Conservation (phyloP, 2,888 invertebrate genomes). For the Troides aeacus region DNA sequence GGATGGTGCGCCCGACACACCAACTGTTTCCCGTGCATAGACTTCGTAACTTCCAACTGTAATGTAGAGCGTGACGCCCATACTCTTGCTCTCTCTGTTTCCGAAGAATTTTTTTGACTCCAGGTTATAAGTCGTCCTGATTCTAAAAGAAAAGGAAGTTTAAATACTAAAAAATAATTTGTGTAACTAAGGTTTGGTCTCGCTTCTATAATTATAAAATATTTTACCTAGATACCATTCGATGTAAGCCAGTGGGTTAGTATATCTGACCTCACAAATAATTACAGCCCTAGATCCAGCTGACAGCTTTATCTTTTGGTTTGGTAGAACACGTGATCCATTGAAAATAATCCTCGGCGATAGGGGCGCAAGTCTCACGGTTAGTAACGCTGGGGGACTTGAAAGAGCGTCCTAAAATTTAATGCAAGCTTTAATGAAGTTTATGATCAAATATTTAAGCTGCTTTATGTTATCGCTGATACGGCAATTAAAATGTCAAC, state of each 20-base stretch:
- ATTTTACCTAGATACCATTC: conserved; percentile 90
- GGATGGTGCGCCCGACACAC: conserved; percentile 92
- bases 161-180: neutral
- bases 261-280: conserved; percentile 92
- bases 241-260: conserved; percentile 92
- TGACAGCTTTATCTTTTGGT: conserved; percentile 90
- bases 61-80: conserved; percentile 92
- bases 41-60: conserved; percentile 88
- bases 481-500: too few relatives aligned
- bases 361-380: conserved; percentile 85
- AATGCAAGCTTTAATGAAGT: neutral
- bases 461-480: neutral
- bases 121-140: conserved; percentile 80
- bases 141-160: conserved; percentile 56
- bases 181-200: too few relatives aligned
- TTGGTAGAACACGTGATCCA: conserved; percentile 87
- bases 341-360: conserved; percentile 90
- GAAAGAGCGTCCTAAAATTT: conserved; percentile 88
- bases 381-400: conserved; percentile 89
- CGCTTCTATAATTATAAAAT: neutral
- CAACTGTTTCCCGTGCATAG: conserved; percentile 88
- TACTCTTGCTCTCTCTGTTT: conserved; percentile 90
- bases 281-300: conserved; percentile 89
- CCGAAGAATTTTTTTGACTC: conserved; percentile 90
- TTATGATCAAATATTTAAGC: neutral